Conservation (phyloP, 2,113 vertebrate genomes). For the Sardina pilchardus region DNA sequence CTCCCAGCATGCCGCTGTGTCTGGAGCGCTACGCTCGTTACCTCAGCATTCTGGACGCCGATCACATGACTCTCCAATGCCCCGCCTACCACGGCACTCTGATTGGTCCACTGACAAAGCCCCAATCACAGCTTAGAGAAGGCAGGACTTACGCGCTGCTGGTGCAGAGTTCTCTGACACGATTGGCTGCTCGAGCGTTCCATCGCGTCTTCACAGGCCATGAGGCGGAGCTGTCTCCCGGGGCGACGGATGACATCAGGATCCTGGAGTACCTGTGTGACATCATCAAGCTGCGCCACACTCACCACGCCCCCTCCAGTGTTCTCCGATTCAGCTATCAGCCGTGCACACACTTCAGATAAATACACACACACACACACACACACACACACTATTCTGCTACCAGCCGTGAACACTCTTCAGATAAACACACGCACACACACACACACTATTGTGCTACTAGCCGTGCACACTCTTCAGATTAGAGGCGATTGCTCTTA, state of each 20-base stretch:
- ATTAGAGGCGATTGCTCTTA: too few relatives aligned
- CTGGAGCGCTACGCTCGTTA: constrained; percentile 88
- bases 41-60: constrained; percentile 84
- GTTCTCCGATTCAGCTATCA: constrained; percentile 58
- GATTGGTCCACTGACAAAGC: constrained; percentile 77
- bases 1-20: constrained; percentile 68
- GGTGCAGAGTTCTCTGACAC: constrained; percentile 82
- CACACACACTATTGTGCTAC: background rate
- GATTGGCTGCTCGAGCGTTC: constrained; percentile 83
- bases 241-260: constrained; percentile 46
- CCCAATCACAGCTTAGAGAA: constrained; percentile 77
- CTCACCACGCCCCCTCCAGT: constrained; percentile 41
- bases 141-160: constrained; percentile 91
- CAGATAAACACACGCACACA: background rate
- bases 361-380: too few relatives aligned
- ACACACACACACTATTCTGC: constrained; percentile 18
- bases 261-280: constrained; percentile 61
- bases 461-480: too few relatives aligned
- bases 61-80: constrained; percentile 85
- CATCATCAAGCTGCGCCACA: constrained; percentile 61
- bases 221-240: constrained; percentile 65
- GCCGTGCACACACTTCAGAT: constrained; percentile 46
- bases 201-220: constrained; percentile 79
- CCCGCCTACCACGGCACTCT: constrained; percentile 83
- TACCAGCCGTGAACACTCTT: background rate